phyloP scores from a whole-genome alignment of 2,888 invertebrate species.

The Archips xylosteana region DNA sequence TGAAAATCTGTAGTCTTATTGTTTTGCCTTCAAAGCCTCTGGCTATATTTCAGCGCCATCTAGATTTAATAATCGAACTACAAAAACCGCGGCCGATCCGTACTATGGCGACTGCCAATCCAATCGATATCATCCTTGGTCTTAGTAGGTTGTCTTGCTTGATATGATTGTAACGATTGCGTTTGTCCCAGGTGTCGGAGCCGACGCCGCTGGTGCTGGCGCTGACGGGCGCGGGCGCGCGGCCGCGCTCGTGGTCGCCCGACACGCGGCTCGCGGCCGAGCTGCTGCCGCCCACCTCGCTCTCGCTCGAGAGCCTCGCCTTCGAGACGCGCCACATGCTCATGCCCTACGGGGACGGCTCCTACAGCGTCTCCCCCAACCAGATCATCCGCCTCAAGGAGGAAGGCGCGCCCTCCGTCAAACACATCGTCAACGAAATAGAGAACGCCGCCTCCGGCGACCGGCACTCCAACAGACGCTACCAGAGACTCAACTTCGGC shows the following conservation, averaged over 20 bases:
- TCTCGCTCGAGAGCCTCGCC: slow-evolving; percentile 89
- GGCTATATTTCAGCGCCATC: too few species aligned
- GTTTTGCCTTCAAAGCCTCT: too few species aligned
- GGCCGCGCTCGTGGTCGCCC: slow-evolving; percentile 91
- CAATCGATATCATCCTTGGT: too few species aligned
- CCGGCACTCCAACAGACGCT: slow-evolving; percentile 59
- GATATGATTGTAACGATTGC: neutral
- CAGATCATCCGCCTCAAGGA: slow-evolving; percentile 93
- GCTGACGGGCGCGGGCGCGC: slow-evolving; percentile 73
- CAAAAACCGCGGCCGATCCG: too few species aligned
- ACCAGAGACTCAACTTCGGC: slow-evolving; percentile 64
- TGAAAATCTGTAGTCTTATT: too few species aligned
- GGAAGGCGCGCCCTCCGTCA: slow-evolving; percentile 87
- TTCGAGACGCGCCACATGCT: slow-evolving; percentile 91
- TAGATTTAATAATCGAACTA: too few species aligned
- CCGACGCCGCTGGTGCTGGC: slow-evolving; percentile 87
- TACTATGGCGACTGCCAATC: too few species aligned
- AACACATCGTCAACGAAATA: slow-evolving; percentile 90
- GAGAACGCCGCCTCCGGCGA: slow-evolving; percentile 83
- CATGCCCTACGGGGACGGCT: slow-evolving; percentile 94
- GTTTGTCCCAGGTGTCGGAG: slow-evolving; percentile 65
- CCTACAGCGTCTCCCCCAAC: slow-evolving; percentile 96
- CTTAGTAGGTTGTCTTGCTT: too few species aligned
- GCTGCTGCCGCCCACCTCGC: slow-evolving; percentile 87
- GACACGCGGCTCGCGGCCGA: slow-evolving; percentile 87